Conservation (phyloP, 2,888 invertebrate species). For the Drosophila buzzatii region DNA sequence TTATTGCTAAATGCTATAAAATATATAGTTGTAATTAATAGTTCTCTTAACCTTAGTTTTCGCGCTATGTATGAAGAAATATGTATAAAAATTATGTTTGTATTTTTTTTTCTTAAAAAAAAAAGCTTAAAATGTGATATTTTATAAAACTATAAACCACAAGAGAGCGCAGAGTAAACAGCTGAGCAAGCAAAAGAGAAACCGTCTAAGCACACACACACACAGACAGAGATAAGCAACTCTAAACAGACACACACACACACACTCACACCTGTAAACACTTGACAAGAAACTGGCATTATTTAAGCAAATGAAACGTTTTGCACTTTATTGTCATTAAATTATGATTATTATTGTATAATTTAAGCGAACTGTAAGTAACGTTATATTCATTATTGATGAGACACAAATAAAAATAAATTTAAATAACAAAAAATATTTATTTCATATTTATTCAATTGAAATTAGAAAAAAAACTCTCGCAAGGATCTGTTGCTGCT, state of each 20-base stretch:
- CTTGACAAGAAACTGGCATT: slow-evolving; percentile 36
- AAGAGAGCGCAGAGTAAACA: slow-evolving; percentile 41
- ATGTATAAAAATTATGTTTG: slow-evolving; percentile 9
- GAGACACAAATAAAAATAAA: slow-evolving; percentile 23
- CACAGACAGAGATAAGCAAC: neutral
- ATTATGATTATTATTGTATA: slow-evolving; percentile 68
- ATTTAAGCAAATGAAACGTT: slow-evolving; percentile 37
- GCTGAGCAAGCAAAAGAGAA: slow-evolving; percentile 27
- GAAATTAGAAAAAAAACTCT: too few species aligned
- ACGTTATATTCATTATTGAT: slow-evolving; percentile 78
- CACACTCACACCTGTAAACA: slow-evolving; percentile 32
- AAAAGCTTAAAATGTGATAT: slow-evolving; percentile 86
- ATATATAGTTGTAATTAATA: slow-evolving; percentile 28
- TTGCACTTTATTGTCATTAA: slow-evolving; percentile 70
- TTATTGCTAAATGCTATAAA: slow-evolving; percentile 25
- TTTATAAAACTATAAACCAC: slow-evolving; percentile 83
- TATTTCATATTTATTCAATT: too few species aligned
- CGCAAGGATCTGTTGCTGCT: slow-evolving; percentile 2
- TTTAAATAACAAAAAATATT: slow-evolving; percentile 47
- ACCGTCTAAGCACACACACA: slow-evolving; percentile 39
- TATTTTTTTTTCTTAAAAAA: slow-evolving; percentile 39
- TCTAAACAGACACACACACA: slow-evolving; percentile 13
- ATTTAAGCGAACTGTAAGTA: slow-evolving; percentile 79
- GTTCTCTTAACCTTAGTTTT: slow-evolving; percentile 22
- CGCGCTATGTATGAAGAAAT: slow-evolving; percentile 7